Percentiles rank a stretch among this genome's conserved stretches.
phyloP scores from a whole-genome alignment of 2,888 invertebrate genomes.

The Anarsia innoxiella region DNA sequence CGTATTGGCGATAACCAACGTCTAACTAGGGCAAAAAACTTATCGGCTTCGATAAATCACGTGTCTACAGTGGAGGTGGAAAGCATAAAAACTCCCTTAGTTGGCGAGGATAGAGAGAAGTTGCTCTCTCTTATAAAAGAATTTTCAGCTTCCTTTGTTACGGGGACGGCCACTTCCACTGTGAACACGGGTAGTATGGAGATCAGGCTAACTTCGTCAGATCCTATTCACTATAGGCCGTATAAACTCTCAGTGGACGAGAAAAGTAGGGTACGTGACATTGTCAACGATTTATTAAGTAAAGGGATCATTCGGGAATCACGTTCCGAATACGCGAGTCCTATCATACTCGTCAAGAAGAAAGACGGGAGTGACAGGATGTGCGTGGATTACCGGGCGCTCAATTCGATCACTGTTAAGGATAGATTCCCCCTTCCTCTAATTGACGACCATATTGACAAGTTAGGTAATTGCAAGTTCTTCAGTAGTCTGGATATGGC shows the following conservation, averaged over 20 bases:
- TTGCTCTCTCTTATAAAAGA: conserved; percentile 12
- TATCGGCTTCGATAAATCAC: background rate
- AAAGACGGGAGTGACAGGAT: too few relatives aligned
- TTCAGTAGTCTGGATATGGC: background rate
- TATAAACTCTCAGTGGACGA: background rate
- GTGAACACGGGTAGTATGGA: background rate
- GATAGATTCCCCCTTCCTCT: too few relatives aligned
- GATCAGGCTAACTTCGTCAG: background rate
- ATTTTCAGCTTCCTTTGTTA: conserved; percentile 13
- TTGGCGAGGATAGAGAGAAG: conserved; percentile 9
- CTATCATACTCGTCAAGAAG: conserved; percentile 1
- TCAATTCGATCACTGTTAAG: too few relatives aligned
- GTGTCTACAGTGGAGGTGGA: conserved; percentile 1
- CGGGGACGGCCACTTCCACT: conserved; percentile 11
- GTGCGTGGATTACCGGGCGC: too few relatives aligned
- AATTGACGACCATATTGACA: too few relatives aligned
- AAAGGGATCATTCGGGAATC: background rate
- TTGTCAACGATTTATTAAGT: background rate
- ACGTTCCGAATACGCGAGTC: background rate
- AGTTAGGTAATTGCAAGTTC: background rate
- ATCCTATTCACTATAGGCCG: background rate
- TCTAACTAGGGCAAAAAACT: conserved; percentile 1
- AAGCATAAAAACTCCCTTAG: conserved; percentile 16
- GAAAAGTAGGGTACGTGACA: background rate
- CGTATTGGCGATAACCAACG: conserved; percentile 14